Evolutionary conservation across 64 coral and sea anemone species (phyloP).

Genomic region (Montipora capricornis): DNA sequence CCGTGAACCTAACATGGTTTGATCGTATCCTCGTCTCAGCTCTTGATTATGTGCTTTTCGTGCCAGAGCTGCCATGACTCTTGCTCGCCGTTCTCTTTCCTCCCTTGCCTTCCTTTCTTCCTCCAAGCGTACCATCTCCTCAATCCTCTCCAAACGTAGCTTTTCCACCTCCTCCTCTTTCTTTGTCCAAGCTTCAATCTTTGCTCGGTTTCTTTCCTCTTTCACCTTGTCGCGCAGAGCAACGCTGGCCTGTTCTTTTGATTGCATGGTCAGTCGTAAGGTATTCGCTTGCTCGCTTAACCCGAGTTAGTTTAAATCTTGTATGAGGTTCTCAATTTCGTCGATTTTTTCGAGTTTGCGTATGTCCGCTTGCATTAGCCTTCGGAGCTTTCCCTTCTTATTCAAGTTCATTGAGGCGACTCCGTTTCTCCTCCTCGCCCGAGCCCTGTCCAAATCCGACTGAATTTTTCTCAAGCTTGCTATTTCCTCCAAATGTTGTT

Average conservation of each 20-base stretch:
- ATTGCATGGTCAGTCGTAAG: conserved; percentile 46
- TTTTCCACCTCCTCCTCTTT: conserved; percentile 70
- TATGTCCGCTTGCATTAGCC: conserved; percentile 70
- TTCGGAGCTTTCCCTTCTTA: conserved; percentile 13
- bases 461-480: conserved; percentile 61
- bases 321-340: conserved; percentile 79
- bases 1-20: conserved; percentile 37
- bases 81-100: conserved; percentile 42
- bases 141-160: conserved; percentile 64
- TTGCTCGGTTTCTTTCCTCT: conserved; percentile 67
- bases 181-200: conserved; percentile 60
- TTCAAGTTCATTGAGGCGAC: conserved; percentile 9
- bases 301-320: conserved; percentile 67
- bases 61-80: conserved; percentile 73
- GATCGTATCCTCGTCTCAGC: conserved; percentile 44
- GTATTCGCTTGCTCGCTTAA: conserved; percentile 51
- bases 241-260: conserved; percentile 78
- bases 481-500: conserved; percentile 25
- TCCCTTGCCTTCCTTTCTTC: conserved; percentile 59
- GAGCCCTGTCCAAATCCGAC: conserved; percentile 64
- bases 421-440: conserved; percentile 46
- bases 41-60: conserved; percentile 79
- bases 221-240: conserved; percentile 63
- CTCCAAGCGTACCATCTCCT: conserved; percentile 64
- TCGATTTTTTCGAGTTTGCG: conserved; percentile 79